Conservation (phyloP, 1,140 invertebrate genomes). For the Drosophila eugracilis region DNA sequence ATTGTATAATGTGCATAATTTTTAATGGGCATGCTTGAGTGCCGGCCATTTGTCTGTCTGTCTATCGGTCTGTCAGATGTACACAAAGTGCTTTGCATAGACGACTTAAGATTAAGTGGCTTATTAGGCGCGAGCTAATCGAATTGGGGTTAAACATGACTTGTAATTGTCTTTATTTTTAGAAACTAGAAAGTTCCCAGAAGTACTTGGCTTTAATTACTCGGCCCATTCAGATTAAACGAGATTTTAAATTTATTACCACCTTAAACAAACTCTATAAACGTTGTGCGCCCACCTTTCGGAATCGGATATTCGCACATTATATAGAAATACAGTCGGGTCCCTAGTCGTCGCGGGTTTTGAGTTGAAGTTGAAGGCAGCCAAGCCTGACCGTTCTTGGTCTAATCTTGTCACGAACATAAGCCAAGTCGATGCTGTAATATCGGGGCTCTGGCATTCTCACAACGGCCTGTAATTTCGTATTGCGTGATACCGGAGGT, state of each 20-base stretch:
- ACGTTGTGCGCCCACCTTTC: background rate
- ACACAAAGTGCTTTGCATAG: constrained; percentile 18
- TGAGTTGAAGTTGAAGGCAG: constrained; percentile 11
- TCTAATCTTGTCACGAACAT: constrained; percentile 71
- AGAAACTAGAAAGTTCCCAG: constrained; percentile 1
- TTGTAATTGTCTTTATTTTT: background rate
- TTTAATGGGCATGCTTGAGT: constrained; percentile 49
- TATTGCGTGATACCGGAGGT: constrained; percentile 9
- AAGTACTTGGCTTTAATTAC: constrained; percentile 5
- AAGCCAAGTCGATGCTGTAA: constrained; percentile 35
- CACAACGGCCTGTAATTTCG: background rate
- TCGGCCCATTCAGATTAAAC: background rate
- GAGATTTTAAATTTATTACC: background rate
- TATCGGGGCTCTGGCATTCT: constrained; percentile 8
- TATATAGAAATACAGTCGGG: background rate
- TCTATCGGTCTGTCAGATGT: constrained; percentile 13
- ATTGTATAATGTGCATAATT: constrained; percentile 23
- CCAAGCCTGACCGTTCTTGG: constrained; percentile 59
- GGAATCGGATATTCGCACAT: constrained; percentile 12
- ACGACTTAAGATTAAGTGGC: constrained; percentile 22
- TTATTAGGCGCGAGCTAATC: constrained; percentile 21
- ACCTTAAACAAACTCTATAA: background rate
- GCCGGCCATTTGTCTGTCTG: constrained; percentile 36
- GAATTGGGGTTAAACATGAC: background rate
- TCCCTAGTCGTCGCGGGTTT: too few relatives aligned